phyloP scores from a whole-genome alignment of 2,113 vertebrate species.

The Tor tambroides region DNA sequence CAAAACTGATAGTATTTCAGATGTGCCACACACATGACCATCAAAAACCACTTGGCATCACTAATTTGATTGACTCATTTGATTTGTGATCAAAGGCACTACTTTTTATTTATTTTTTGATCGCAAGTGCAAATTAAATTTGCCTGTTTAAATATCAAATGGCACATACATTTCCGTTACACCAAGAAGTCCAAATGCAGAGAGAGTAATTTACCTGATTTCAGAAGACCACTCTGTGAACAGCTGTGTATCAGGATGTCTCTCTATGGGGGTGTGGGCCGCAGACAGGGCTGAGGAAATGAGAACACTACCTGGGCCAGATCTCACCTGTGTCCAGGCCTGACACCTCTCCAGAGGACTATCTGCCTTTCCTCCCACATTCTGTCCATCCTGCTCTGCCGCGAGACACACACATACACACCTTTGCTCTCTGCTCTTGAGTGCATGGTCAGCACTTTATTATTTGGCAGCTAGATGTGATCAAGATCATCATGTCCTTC shows the following conservation, averaged over 20 bases:
- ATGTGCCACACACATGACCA: too few species aligned
- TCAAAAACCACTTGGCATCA: not conserved
- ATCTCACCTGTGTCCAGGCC: slow-evolving; percentile 71
- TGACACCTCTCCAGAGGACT: slow-evolving; percentile 61
- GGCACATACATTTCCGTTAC: not conserved
- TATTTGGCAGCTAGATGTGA: slow-evolving; percentile 26
- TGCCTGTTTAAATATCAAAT: slow-evolving; percentile 13
- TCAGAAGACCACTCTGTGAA: slow-evolving; percentile 44
- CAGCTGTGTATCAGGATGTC: slow-evolving; percentile 75
- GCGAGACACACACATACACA: slow-evolving; percentile 32
- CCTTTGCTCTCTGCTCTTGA: slow-evolving; percentile 41
- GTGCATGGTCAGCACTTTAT: slow-evolving; percentile 45
- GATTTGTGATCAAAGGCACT: not conserved
- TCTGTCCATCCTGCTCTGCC: slow-evolving; percentile 27
- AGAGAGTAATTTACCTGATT: not conserved
- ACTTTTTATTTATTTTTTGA: not conserved
- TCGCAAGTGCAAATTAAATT: not conserved
- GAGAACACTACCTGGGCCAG: slow-evolving; percentile 74
- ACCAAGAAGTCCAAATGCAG: not conserved
- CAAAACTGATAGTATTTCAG: too few species aligned
- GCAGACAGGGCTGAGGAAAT: slow-evolving; percentile 75
- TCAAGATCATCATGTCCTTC: slow-evolving; percentile 46
- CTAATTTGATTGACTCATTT: too few species aligned
- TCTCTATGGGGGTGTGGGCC: slow-evolving; percentile 70
- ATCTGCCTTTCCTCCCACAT: slow-evolving; percentile 42